Evolutionary conservation across 2,797 vertebrate species (phyloP).

Genomic region (Mus spretus): DNA sequence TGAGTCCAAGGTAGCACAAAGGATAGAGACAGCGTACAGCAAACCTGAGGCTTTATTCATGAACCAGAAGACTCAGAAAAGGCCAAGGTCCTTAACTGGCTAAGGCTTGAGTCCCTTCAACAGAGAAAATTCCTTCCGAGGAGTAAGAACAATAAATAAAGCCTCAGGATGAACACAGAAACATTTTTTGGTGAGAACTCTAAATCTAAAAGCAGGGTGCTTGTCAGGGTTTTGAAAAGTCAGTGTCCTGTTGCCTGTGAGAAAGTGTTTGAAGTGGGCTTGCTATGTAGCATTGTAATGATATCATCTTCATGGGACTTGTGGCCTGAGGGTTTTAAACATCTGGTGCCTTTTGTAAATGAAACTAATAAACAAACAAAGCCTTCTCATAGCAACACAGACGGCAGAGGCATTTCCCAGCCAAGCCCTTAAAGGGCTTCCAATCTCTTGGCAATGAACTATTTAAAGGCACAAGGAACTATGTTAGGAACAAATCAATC

Average conservation of each 20-base stretch:
- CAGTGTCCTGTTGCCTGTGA: constrained; percentile 47
- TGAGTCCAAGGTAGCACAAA: constrained; percentile 49
- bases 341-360: constrained; percentile 85
- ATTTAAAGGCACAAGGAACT: constrained; percentile 72
- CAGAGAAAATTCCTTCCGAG: constrained; percentile 33
- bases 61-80: background rate
- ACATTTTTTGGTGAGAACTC: constrained; percentile 63
- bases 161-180: background rate
- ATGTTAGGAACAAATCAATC: background rate
- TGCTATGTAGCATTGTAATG: constrained; percentile 80
- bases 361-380: constrained; percentile 85
- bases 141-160: background rate
- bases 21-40: background rate
- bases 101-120: constrained; percentile 23
- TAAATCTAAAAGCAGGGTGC: constrained; percentile 51
- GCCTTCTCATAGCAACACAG: constrained; percentile 81
- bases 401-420: constrained; percentile 80
- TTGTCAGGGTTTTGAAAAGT: constrained; percentile 43
- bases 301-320: constrained; percentile 81
- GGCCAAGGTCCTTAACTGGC: constrained; percentile 9
- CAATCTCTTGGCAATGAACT: constrained; percentile 72
- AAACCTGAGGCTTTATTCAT: constrained; percentile 39
- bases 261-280: constrained; percentile 77
- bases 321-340: constrained; percentile 83
- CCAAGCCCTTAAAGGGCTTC: constrained; percentile 77